Percentiles rank a stretch among this genome's conserved stretches.
These are phyloP conservation scores for Acronicta aceris DNA, from an alignment of 2,888 invertebrate species.

Conservation along the genomic window DNA sequence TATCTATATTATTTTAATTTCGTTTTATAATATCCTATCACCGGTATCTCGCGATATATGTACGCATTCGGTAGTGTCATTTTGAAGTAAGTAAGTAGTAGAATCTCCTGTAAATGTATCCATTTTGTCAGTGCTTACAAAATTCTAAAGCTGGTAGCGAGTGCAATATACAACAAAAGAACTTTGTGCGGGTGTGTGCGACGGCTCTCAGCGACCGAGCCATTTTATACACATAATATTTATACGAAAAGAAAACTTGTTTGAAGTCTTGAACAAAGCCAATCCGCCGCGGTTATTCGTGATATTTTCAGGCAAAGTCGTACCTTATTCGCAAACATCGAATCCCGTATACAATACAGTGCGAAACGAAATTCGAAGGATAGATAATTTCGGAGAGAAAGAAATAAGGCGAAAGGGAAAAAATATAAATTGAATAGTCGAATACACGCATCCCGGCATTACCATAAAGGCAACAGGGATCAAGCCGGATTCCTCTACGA, in stretches of 20 bases:
- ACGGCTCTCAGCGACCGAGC: slow-evolving; percentile 57
- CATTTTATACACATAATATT: slow-evolving; percentile 84
- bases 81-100: slow-evolving; percentile 21
- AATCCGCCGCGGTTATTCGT: slow-evolving; percentile 87
- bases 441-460: slow-evolving; percentile 89
- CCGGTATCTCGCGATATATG: not conserved
- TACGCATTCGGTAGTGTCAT: slow-evolving; percentile 50
- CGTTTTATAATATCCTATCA: not conserved
- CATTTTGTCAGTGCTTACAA: slow-evolving; percentile 64
- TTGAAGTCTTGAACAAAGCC: slow-evolving; percentile 88
- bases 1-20: too few relatives aligned
- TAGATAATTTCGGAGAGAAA: slow-evolving; percentile 87
- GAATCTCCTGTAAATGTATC: slow-evolving; percentile 50
- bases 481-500: slow-evolving; percentile 88
- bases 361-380: slow-evolving; percentile 89
- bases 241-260: slow-evolving; percentile 82
- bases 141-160: slow-evolving; percentile 57
- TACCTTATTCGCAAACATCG: slow-evolving; percentile 88
- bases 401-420: slow-evolving; percentile 87
- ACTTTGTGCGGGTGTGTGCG: slow-evolving; percentile 60
- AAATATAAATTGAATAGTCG: slow-evolving; percentile 89
- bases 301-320: slow-evolving; percentile 85
- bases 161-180: slow-evolving; percentile 65
- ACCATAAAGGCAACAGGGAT: slow-evolving; percentile 89
- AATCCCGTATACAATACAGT: slow-evolving; percentile 88